phyloP scores from a whole-genome alignment of 2,888 invertebrate genomes.

The Psylliodes chrysocephalus region DNA sequence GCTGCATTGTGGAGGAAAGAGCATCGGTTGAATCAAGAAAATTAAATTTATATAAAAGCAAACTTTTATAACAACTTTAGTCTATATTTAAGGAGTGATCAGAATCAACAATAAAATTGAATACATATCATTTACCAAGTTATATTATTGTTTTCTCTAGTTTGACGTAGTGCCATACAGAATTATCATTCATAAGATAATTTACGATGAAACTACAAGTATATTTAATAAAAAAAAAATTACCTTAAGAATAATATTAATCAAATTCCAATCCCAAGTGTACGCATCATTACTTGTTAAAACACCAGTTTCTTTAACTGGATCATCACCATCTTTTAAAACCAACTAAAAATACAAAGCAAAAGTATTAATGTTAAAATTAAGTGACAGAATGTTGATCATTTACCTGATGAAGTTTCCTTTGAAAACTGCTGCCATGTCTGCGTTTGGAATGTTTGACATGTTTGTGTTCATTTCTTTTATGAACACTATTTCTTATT shows the following conservation, averaged over 20 bases:
- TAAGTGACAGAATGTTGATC: background rate
- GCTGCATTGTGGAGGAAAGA: no score
- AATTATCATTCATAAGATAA: no score
- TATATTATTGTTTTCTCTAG: no score
- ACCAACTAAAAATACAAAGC: slow-evolving; percentile 54
- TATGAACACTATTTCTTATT: slow-evolving; percentile 65
- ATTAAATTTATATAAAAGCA: no score
- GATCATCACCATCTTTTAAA: slow-evolving; percentile 65
- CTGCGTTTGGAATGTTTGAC: slow-evolving; percentile 50
- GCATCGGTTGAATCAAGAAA: no score
- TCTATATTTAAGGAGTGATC: no score
- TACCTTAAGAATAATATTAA: slow-evolving; percentile 84
- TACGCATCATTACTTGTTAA: slow-evolving; percentile 81
- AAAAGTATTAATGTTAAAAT: background rate
- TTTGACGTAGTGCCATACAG: no score
- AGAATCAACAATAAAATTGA: no score
- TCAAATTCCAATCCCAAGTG: slow-evolving; percentile 94
- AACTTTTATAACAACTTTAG: no score
- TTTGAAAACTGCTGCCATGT: slow-evolving; percentile 53
- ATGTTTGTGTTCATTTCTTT: slow-evolving; percentile 55
- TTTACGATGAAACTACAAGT: no score
- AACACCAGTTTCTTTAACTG: slow-evolving; percentile 85
- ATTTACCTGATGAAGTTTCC: slow-evolving; percentile 59
- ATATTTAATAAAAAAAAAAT: no score
- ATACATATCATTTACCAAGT: no score